These are phyloP conservation scores for Hoplodrina ambigua DNA, from an alignment of 2,888 invertebrate species.

Conservation along the genomic window DNA sequence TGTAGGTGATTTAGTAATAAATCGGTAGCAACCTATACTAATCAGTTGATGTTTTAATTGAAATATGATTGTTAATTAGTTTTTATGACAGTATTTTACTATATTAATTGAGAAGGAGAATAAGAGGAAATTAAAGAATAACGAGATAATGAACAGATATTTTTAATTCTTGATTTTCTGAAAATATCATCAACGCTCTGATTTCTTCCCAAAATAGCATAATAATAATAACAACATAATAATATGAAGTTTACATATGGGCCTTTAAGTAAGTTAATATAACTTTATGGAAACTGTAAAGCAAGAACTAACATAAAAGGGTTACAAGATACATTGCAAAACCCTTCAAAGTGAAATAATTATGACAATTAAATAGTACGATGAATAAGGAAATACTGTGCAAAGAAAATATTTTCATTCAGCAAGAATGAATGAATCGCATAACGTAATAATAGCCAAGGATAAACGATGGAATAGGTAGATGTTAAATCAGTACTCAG, in stretches of 20 bases:
- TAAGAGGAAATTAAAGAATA: too few relatives aligned
- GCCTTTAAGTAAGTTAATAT: too few relatives aligned
- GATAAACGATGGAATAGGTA: constrained; percentile 1
- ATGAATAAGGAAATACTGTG: constrained; percentile 15
- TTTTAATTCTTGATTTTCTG: too few relatives aligned
- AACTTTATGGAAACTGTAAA: not conserved
- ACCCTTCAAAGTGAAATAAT: not conserved
- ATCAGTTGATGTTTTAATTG: too few relatives aligned
- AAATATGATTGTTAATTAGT: too few relatives aligned
- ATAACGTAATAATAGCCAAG: constrained; percentile 17
- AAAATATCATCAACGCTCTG: not conserved
- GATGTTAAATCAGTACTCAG: constrained; percentile 5
- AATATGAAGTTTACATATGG: not conserved
- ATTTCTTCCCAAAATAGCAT: not conserved
- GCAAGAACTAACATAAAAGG: not conserved
- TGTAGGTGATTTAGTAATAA: too few relatives aligned
- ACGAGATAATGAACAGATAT: too few relatives aligned
- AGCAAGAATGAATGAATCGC: constrained; percentile 41
- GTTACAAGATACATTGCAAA: not conserved
- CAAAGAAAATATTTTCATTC: constrained; percentile 32
- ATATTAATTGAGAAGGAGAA: too few relatives aligned
- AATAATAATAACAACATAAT: too few relatives aligned
- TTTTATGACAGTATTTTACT: too few relatives aligned
- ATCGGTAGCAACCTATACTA: too few relatives aligned
- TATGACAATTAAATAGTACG: constrained; percentile 6